A percentile compares a stretch with the other conserved stretches of the same genome.
Conservation (phyloP, 2,888 invertebrate genomes). For the Euclidia mi region DNA sequence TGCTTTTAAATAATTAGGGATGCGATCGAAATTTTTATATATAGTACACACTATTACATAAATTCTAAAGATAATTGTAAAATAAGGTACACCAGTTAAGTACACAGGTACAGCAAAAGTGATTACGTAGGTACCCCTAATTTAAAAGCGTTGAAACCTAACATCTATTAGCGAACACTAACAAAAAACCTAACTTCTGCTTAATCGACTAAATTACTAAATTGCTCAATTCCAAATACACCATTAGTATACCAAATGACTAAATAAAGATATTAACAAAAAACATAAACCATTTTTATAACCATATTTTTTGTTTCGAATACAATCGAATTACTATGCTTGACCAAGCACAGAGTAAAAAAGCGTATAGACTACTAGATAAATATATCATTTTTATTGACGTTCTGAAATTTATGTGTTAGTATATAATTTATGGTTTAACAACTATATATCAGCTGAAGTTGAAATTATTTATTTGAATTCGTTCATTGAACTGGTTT, state of each 20-base stretch:
- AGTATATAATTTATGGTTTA: slow-evolving; percentile 22
- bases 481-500: slow-evolving; percentile 4
- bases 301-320: slow-evolving; percentile 36
- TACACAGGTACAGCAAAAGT: neutral
- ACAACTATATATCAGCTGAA: slow-evolving; percentile 5
- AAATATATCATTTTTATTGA: slow-evolving; percentile 14
- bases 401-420: slow-evolving; percentile 19
- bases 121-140: neutral
- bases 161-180: neutral
- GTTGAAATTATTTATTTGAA: slow-evolving; percentile 29
- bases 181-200: slow-evolving; percentile 1
- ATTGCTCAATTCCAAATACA: slow-evolving; percentile 29
- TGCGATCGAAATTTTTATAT: too few relatives aligned
- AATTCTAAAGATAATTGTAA: too few relatives aligned
- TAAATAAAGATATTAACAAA: slow-evolving; percentile 23
- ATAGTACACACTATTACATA: too few relatives aligned
- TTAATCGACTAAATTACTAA: slow-evolving; percentile 28
- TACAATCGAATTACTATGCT: slow-evolving; percentile 21
- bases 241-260: slow-evolving; percentile 16
- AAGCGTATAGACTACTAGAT: slow-evolving; percentile 5
- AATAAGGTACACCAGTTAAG: too few relatives aligned
- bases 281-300: slow-evolving; percentile 17
- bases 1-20: too few relatives aligned
- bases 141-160: too few relatives aligned
- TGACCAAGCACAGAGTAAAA: slow-evolving; percentile 35